Percentiles rank a stretch among this genome's conserved stretches.
Conservation (phyloP, 92 coral and sea anemone species). For the Phenganax stokvisi region DNA sequence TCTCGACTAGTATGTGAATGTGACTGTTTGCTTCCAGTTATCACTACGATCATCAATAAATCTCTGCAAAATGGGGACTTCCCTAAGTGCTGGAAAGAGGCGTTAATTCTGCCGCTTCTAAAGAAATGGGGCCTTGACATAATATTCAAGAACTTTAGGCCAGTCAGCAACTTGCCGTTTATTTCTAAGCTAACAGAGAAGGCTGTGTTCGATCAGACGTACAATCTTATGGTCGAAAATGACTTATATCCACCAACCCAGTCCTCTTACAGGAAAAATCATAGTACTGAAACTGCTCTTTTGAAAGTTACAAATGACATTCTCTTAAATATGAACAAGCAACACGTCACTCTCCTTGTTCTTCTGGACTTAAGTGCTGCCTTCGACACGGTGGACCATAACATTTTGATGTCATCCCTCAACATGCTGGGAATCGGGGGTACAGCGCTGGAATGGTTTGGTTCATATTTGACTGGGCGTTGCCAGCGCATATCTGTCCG, state of each 20-base stretch:
- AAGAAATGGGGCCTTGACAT: slow-evolving; percentile 49
- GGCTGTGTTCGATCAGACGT: slow-evolving; percentile 43
- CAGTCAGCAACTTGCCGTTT: slow-evolving; percentile 40
- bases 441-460: slow-evolving; percentile 33
- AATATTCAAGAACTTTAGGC: slow-evolving; percentile 28
- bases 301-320: slow-evolving; percentile 32
- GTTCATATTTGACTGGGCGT: slow-evolving; percentile 30
- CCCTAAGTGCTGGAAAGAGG: slow-evolving; percentile 51
- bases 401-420: slow-evolving; percentile 39
- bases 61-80: slow-evolving; percentile 39
- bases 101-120: slow-evolving; percentile 38
- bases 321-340: slow-evolving; percentile 44
- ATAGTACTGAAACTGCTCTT: slow-evolving; percentile 42
- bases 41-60: slow-evolving; percentile 34
- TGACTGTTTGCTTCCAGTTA: slow-evolving; percentile 36
- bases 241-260: slow-evolving; percentile 40
- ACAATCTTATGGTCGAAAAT: slow-evolving; percentile 39
- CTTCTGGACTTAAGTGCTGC: slow-evolving; percentile 37
- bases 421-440: slow-evolving; percentile 38
- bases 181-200: slow-evolving; percentile 43
- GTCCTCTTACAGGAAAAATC: slow-evolving; percentile 40
- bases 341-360: slow-evolving; percentile 42
- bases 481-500: slow-evolving; percentile 35
- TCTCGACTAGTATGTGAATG: slow-evolving; percentile 47
- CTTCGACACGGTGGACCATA: slow-evolving; percentile 38